Evolutionary conservation across 2,797 vertebrate genomes (phyloP), one percentile per base, ranked within the genome.

Genomic region (Sebastes iracundus): DNA sequence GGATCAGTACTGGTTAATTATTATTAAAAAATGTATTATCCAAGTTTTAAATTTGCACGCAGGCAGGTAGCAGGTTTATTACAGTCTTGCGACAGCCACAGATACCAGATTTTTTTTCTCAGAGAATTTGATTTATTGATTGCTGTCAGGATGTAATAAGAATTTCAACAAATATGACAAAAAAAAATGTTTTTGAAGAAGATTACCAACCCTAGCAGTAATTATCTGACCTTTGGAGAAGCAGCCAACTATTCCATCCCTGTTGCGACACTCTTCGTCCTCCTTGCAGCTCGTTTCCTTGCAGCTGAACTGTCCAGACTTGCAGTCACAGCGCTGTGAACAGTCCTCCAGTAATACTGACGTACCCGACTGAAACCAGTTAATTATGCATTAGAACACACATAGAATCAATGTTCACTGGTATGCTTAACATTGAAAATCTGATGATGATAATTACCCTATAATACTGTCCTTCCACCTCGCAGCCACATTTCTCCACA

Each of bases 401-500:
- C 5, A 18, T 3, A 27, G 12, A 46, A 56, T 56, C 3, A 23
- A 16, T 23, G 25, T 12, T 25, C 18, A 28, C 16, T 46, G 14
- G 7, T 27, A 35, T 35, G 30, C 65, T 14, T 10, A 35, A 25
- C 22, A 35, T 14, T 35, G 22, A 55, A 55, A 1, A 23, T 56
- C 22, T 11, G 20, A 22, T 13, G 12, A 58, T 25, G 14, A 30
- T 18, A 52, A 11, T 59, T 71, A 84, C 85, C 69, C 11, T 58
- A 13, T 84, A 79, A 82, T 87, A 87, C 0, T 12, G 64, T 16
- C 85, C 85, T 13, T 77, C 69, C 28, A 77, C 42, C 5, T 62
- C 42, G 23, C 85, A 87, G 68, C 85, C 85, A 66, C 85, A 87
- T 20, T 79, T 32, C 42, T 79, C 74, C 22, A 92, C 62, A 5